Percentiles rank a stretch among this genome's conserved stretches.
Evolutionary conservation across 2,888 invertebrate genomes (phyloP).

Genomic region (Charanyca ferruginea): DNA sequence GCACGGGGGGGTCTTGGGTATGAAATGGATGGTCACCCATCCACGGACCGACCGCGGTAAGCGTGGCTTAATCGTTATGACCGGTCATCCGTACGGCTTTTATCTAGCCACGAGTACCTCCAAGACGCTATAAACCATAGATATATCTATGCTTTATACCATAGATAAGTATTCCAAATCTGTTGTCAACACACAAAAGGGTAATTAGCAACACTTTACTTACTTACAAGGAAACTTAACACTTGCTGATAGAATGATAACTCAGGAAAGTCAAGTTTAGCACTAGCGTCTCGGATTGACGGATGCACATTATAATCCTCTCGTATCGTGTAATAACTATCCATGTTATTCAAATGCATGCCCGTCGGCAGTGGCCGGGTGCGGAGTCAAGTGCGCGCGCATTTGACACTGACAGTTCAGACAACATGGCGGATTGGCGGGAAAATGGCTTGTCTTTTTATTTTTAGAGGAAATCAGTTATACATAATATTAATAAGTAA

Average conservation of each 20-base stretch:
- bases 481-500: neutral
- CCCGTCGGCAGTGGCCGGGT: constrained; percentile 69
- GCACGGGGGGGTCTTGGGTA: too few species aligned
- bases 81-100: too few species aligned
- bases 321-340: constrained; percentile 63
- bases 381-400: constrained; percentile 64
- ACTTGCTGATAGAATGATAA: constrained; percentile 26
- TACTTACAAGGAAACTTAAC: neutral
- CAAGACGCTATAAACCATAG: neutral
- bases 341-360: constrained; percentile 77
- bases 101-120: too few species aligned
- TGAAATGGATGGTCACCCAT: too few species aligned
- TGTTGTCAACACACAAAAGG: neutral
- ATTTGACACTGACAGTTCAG: constrained; percentile 67
- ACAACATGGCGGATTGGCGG: constrained; percentile 66
- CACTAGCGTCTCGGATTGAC: constrained; percentile 47
- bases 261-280: constrained; percentile 34
- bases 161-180: neutral
- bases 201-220: neutral
- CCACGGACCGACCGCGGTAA: too few species aligned
- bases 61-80: too few species aligned
- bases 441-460: constrained; percentile 41
- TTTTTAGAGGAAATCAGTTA: constrained; percentile 17
- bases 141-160: neutral
- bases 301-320: constrained; percentile 56